Evolutionary conservation across 2,113 vertebrate species (phyloP), one percentile per base, ranked within the genome.

Genomic region (Carollia perspicillata): DNA sequence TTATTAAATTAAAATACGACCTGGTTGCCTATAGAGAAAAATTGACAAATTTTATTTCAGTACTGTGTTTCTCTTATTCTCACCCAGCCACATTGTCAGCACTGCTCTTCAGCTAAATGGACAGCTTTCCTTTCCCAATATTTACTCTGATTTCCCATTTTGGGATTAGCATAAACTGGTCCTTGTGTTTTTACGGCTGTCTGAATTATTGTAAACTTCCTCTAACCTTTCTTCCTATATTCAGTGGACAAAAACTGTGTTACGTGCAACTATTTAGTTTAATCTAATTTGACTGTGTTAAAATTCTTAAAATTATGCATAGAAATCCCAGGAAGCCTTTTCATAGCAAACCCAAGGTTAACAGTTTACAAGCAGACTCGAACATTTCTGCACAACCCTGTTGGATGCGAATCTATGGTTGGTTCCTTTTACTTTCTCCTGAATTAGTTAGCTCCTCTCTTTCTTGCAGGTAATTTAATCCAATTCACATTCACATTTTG

Each of bases 381-480:
- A 33, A 75, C 53, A 79, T 89, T 93, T 90, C 35, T 81, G 22
- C 69, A 49, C 11, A 58, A 2, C 9, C 0, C 65, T 94, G 33
- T 93, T 84, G 84, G 87, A 72, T 95, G 96, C 37, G 18, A 91
- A 33, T 84, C 74, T 97, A n/a, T 92, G 53, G 65, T 77, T 71
- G 40, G 44, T 87, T 94, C 51, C 83, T 92, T 94, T 94, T 74
- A n/a, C 65, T 80, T 81, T 75, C 75, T 86, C 72, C 60, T 28
- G 69, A 95, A 90, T 94, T 90, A 95, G 93, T 94, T 90, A 58
- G 40, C 68, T 65, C 96, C 37, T 95, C 18, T 78, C 35, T 93
- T 77, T 85, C 40, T 92, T 95, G 74, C n/a, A 92, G 92, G 47
- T 90, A 84, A 86, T 91, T 93, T 93, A 96, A 89, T 94, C 51